phyloP scores from a whole-genome alignment of 2,888 invertebrate genomes.

The Hyppa rectilinea region DNA sequence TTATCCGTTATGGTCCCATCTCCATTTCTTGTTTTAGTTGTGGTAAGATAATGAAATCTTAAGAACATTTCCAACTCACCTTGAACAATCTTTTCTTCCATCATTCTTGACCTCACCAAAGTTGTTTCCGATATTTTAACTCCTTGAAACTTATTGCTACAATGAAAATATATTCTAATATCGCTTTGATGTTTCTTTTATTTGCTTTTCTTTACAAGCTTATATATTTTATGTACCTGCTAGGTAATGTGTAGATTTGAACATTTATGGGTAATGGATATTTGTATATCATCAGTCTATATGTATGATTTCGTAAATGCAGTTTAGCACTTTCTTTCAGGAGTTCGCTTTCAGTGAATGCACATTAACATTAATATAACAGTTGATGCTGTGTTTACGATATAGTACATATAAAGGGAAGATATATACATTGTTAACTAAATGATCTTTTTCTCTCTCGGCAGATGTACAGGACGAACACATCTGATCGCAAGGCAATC shows the following conservation, averaged over 20 bases:
- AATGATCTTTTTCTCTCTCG: conserved; percentile 91
- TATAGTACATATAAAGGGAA: conserved; percentile 49
- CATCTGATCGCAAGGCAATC: conserved; percentile 91
- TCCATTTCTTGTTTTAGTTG: conserved; percentile 30
- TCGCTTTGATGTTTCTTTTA: conserved; percentile 61
- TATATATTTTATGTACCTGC: conserved; percentile 50
- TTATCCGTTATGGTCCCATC: conserved; percentile 23
- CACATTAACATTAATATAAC: not conserved
- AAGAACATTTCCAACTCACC: conserved; percentile 37
- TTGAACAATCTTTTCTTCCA: conserved; percentile 50
- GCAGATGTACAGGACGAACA: conserved; percentile 94
- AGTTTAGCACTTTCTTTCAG: conserved; percentile 1
- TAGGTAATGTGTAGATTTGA: conserved; percentile 59
- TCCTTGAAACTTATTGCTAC: conserved; percentile 45
- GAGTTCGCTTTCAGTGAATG: not conserved
- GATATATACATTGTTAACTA: conserved; percentile 67
- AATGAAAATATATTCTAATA: conserved; percentile 45
- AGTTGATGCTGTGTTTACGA: conserved; percentile 52
- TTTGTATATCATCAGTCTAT: conserved; percentile 53
- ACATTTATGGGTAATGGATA: conserved; percentile 50
- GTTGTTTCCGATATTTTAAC: conserved; percentile 37
- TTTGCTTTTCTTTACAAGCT: conserved; percentile 64
- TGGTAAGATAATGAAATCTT: conserved; percentile 49
- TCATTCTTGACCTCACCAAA: conserved; percentile 44
- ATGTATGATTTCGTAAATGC: conserved; percentile 56